Percentiles rank a stretch among this genome's conserved stretches.
Conservation (phyloP, 2,113 vertebrate species). For the Leptobrachium ailaonicum region DNA sequence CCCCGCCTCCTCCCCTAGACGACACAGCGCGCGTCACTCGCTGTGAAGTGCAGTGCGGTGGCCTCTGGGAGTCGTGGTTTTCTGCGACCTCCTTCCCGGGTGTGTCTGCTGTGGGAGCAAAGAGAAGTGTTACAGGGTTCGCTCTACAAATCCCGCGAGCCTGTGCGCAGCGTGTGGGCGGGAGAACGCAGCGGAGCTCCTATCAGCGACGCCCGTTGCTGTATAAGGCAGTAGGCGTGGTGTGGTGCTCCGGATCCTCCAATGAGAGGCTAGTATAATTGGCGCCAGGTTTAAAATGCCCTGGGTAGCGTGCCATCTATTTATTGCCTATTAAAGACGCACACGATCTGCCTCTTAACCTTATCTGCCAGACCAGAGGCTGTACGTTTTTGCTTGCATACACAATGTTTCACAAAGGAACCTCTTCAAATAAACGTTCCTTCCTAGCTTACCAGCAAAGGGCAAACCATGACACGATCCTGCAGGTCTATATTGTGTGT, state of each 20-base stretch:
- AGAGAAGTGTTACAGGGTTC: not conserved
- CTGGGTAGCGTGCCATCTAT: not conserved
- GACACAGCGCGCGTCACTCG: slow-evolving; percentile 24
- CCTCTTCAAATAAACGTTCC: too few relatives aligned
- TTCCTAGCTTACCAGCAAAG: too few relatives aligned
- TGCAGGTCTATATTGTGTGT: too few relatives aligned
- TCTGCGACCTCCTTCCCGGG: slow-evolving; percentile 18
- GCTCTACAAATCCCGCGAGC: slow-evolving; percentile 34
- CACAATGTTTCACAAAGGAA: too few relatives aligned
- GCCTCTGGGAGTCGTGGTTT: slow-evolving; percentile 37
- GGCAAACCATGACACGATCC: too few relatives aligned
- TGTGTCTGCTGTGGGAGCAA: slow-evolving; percentile 25
- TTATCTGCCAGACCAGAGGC: too few relatives aligned
- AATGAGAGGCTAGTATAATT: not conserved
- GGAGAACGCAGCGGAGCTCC: not conserved
- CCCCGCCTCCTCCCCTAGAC: slow-evolving; percentile 9
- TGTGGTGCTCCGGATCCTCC: not conserved
- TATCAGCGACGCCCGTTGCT: not conserved
- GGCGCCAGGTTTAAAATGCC: slow-evolving; percentile 30
- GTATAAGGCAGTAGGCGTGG: slow-evolving; percentile 21
- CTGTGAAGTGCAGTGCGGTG: not conserved
- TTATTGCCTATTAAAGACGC: too few relatives aligned
- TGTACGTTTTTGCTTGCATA: too few relatives aligned
- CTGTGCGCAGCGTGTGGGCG: not conserved
- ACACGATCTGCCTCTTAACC: too few relatives aligned